Base-by-base conservation (phyloP, 2,797 vertebrate species). In the Furcifer pardalis region DNA sequence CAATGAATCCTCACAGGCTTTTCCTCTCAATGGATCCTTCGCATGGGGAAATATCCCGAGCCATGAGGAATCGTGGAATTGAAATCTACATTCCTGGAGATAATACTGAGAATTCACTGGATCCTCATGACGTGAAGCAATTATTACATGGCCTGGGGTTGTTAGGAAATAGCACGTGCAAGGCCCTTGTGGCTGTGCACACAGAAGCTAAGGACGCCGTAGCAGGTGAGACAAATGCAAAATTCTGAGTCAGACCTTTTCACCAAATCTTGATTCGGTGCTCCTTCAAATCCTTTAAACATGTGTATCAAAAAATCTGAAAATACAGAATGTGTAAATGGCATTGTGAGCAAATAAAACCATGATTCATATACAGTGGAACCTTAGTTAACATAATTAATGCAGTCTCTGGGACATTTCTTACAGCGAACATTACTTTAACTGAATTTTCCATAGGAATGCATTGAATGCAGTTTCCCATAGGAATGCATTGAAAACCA, bases 41-140 rank as follows among this genome's bases (percentile, higher is more conserved):
- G 7, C 97, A 99, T 2, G 98, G 98, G 10, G 99, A 99, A 94
- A 98, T 99, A 94, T 99, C 99, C 86, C 96, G 98, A 93, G 99
- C 99, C 62, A 99, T 99, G 99, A 95, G 98, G 90, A 99, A 99
- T 95, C 96, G 99, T 89, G 98, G 99, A 27, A 96, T 99, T 89
- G 99, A 99, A 94, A 92, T 99, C 66, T 98, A 97, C 90, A 93
- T 99, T 93, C 96, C 97, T 4, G 98, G 97, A 59, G 97, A 98
- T 85, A 94, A 92, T 0, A 97, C 97, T 89, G 96, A 94, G 2
- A 90, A 89, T 37, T 88, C 90, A 85, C 95, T 97, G 94, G 97
- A 98, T 89, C 84, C 79, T 1, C 92, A 97, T 86, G 98, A 99
- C 94, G 86, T 98, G 84, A 99, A 98, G 94, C 95, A 96, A 46